phyloP scores from a whole-genome alignment of 2,113 vertebrate species.

The Myrmecobius fasciatus region DNA sequence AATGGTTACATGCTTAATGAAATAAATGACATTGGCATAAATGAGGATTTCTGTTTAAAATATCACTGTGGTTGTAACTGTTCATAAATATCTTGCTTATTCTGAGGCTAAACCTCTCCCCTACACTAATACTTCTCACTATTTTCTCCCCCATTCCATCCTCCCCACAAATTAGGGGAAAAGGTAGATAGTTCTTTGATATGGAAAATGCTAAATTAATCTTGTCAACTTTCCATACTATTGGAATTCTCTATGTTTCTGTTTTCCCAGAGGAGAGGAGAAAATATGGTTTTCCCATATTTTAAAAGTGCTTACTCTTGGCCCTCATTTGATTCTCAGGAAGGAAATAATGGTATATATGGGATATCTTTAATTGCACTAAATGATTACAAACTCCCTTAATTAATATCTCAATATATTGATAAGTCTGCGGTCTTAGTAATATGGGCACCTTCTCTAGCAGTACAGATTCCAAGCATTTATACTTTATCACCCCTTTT shows the following conservation, averaged over 20 bases:
- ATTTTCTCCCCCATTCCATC: background rate
- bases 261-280: no score
- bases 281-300: background rate
- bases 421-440: background rate
- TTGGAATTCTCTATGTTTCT: background rate
- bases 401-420: background rate
- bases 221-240: background rate
- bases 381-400: background rate
- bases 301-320: background rate
- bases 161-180: background rate
- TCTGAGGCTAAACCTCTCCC: background rate
- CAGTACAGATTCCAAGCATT: background rate
- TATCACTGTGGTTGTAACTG: background rate
- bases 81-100: background rate
- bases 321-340: background rate
- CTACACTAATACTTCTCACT: background rate
- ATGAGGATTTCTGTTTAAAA: constrained; percentile 2
- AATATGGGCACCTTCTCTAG: background rate
- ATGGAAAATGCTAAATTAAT: background rate
- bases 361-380: background rate
- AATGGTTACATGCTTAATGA: background rate
- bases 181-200: background rate
- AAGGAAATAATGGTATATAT: background rate
- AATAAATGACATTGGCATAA: background rate
- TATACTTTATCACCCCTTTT: background rate